Percentiles rank a stretch among this genome's conserved stretches.
Conservation (phyloP, 2,113 vertebrate species). For the Heterocephalus glaber region DNA sequence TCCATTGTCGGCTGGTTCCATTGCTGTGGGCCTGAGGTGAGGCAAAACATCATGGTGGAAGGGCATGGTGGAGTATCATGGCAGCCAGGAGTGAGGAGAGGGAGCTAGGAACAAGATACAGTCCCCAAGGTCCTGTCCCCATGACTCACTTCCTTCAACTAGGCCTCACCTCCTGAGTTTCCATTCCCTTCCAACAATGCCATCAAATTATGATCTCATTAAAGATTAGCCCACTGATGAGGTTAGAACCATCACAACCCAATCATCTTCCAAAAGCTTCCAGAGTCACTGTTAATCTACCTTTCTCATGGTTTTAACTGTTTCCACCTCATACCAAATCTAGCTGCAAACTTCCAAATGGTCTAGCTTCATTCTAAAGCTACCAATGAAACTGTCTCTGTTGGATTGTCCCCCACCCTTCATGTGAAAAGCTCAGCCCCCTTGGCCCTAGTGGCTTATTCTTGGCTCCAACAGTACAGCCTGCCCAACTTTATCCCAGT, state of each 20-base stretch:
- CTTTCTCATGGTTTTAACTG: neutral
- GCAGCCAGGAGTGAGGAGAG: neutral
- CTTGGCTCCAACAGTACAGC: neutral
- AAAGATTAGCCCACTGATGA: neutral
- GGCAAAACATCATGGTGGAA: neutral
- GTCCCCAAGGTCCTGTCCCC: neutral
- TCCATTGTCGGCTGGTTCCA: neutral
- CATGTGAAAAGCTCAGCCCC: neutral
- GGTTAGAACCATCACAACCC: neutral
- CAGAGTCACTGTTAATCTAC: neutral
- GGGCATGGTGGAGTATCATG: neutral
- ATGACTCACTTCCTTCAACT: neutral
- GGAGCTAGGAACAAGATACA: neutral
- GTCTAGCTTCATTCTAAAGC: neutral
- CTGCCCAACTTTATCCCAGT: neutral
- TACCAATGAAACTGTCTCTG: neutral
- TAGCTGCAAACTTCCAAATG: neutral
- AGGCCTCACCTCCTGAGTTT: neutral
- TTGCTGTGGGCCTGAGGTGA: neutral
- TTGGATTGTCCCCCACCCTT: neutral
- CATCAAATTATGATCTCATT: neutral
- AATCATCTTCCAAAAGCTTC: neutral
- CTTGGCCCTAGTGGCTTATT: neutral
- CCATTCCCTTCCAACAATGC: neutral
- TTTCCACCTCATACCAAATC: slow-evolving; percentile 5